A percentile compares a stretch with the other conserved stretches of the same genome.
phyloP scores from a whole-genome alignment of 2,797 vertebrate species.

The Platyrinchus mystaceus region DNA sequence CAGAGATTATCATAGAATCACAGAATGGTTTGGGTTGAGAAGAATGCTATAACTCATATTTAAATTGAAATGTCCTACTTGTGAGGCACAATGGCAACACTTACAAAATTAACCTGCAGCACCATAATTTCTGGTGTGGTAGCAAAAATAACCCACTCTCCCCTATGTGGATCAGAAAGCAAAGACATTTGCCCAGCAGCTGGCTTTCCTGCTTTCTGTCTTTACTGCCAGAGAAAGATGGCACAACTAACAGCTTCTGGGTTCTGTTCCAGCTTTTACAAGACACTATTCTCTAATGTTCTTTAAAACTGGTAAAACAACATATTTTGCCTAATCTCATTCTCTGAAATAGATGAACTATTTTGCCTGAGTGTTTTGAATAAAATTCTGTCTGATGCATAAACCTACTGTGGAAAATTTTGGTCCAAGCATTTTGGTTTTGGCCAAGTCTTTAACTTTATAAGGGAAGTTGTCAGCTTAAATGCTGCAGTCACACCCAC shows the following conservation, averaged over 20 bases:
- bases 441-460: not conserved
- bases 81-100: not conserved
- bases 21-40: not conserved
- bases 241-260: constrained; percentile 3
- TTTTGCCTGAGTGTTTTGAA: constrained; percentile 37
- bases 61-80: not conserved
- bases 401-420: constrained; percentile 9
- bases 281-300: not conserved
- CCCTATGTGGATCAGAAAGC: not conserved
- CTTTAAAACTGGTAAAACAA: constrained; percentile 31
- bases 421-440: not conserved
- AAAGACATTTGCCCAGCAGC: not conserved
- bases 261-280: constrained; percentile 23
- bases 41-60: not conserved
- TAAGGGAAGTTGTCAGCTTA: not conserved
- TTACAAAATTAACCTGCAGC: not conserved
- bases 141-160: not conserved
- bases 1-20: not conserved
- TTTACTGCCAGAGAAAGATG: not conserved
- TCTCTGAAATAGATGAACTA: constrained; percentile 28
- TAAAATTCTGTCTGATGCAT: not conserved
- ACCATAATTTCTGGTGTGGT: not conserved
- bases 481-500: not conserved
- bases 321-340: constrained; percentile 21
- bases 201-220: not conserved